Conservation (phyloP, 2,797 vertebrate genomes). For the Eurystomus glaucurus region DNA sequence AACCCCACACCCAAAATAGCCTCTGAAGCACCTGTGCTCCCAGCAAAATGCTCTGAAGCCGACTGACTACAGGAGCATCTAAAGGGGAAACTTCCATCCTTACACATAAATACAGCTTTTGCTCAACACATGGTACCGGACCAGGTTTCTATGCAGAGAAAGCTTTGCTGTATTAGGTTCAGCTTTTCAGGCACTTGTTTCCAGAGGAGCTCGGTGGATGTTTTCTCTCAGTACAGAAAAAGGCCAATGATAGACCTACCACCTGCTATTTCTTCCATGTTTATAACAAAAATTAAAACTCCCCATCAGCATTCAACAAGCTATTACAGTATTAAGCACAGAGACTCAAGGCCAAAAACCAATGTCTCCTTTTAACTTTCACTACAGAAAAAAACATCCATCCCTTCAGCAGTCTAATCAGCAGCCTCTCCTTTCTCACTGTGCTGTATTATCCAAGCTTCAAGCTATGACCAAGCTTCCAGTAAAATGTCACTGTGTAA, state of each 20-base stretch:
- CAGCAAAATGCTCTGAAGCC: fast-evolving
- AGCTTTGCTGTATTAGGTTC: not conserved
- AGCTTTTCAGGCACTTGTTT: not conserved
- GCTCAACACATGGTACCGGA: not conserved
- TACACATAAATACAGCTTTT: not conserved
- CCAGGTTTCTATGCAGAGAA: not conserved
- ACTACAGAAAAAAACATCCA: not conserved
- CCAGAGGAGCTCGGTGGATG: not conserved
- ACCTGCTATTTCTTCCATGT: not conserved
- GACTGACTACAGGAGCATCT: fast-evolving
- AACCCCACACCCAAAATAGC: not conserved
- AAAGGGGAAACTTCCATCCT: not conserved
- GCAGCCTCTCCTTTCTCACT: not conserved
- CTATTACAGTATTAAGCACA: not conserved
- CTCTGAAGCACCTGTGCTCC: not conserved
- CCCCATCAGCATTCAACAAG: not conserved
- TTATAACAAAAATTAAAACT: not conserved
- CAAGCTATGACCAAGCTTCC: not conserved
- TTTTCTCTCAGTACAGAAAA: not conserved
- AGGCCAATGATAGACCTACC: not conserved
- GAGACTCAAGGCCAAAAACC: not conserved
- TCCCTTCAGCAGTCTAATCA: not conserved
- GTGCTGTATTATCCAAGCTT: not conserved
- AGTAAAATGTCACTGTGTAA: not conserved
- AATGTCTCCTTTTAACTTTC: not conserved